A percentile compares a stretch with the other conserved stretches of the same genome.
Conservation (phyloP, 2,888 invertebrate genomes). For the Hybos culiciformis region DNA sequence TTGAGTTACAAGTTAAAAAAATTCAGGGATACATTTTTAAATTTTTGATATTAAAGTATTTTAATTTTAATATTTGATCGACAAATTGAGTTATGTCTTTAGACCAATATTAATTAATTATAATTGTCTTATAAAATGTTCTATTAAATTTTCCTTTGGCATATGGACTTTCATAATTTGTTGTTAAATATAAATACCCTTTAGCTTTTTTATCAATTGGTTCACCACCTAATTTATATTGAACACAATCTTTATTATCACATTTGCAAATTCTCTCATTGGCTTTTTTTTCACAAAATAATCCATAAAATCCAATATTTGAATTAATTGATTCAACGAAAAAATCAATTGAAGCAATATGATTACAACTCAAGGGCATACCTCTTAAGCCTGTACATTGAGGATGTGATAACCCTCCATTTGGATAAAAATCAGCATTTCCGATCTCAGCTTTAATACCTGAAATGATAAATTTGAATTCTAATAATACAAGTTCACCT, state of each 20-base stretch:
- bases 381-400: neutral
- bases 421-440: neutral
- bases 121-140: too few species aligned
- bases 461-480: too few species aligned
- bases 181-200: too few species aligned
- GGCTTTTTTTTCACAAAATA: neutral
- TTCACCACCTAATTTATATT: too few species aligned
- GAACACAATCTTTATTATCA: neutral
- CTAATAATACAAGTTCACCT: too few species aligned
- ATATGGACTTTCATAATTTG: neutral
- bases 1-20: too few species aligned
- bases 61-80: too few species aligned
- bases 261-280: neutral
- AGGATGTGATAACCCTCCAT: neutral
- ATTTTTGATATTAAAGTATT: too few species aligned
- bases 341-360: neutral
- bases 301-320: neutral
- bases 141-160: neutral
- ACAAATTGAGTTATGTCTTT: too few species aligned
- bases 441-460: neutral
- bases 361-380: neutral
- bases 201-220: too few species aligned
- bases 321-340: conserved; percentile 9
- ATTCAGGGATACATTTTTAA: too few species aligned
- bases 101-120: too few species aligned